Conservation (phyloP, 2,888 invertebrate species). For the Tenthredo amoena region DNA sequence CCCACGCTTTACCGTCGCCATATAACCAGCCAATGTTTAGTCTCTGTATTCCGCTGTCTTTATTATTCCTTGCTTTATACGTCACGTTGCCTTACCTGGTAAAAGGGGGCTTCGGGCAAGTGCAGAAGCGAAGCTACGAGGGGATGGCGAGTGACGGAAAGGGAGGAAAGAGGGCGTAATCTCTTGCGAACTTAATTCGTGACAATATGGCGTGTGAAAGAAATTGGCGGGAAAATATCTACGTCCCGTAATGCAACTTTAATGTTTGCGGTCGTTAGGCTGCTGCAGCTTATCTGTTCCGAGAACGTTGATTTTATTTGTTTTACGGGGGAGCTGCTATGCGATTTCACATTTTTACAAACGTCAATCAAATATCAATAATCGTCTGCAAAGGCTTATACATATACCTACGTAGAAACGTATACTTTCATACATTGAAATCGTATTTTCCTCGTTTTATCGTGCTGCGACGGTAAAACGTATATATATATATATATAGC, state of each 20-base stretch:
- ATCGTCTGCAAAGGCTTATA: neutral
- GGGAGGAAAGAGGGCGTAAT: neutral
- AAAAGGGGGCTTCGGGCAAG: neutral
- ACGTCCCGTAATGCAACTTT: slow-evolving; percentile 61
- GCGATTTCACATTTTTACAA: neutral
- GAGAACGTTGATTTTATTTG: slow-evolving; percentile 37
- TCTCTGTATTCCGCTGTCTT: slow-evolving; percentile 41
- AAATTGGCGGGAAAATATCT: slow-evolving; percentile 60
- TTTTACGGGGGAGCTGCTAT: neutral
- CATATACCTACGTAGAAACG: neutral
- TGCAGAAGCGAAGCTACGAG: neutral
- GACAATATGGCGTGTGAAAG: slow-evolving; percentile 55
- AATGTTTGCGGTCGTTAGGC: slow-evolving; percentile 62
- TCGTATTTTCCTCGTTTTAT: neutral
- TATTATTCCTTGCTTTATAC: slow-evolving; percentile 36
- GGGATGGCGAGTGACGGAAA: neutral
- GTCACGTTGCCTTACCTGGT: slow-evolving; percentile 13
- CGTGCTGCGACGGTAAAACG: neutral
- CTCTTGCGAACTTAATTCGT: slow-evolving; percentile 46
- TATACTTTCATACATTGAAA: neutral
- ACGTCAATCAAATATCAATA: neutral
- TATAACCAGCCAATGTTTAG: slow-evolving; percentile 33
- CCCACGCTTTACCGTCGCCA: slow-evolving; percentile 37
- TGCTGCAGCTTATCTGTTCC: slow-evolving; percentile 53
- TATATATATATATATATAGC: neutral